Evolutionary conservation across 1,140 invertebrate species (phyloP).

Genomic region (Platyura marginata): DNA sequence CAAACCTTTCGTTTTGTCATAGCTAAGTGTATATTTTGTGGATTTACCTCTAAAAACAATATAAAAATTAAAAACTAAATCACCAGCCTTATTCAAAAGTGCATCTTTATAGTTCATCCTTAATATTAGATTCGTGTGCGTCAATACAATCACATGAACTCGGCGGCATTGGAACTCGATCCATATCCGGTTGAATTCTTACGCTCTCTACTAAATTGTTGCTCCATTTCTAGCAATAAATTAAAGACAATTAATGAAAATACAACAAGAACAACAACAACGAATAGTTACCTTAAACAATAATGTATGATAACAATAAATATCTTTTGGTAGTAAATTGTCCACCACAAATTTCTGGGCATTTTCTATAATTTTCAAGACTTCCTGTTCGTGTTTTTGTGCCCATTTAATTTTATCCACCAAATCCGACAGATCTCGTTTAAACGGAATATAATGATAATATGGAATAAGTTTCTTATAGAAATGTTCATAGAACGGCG

Average conservation of each 20-base stretch:
- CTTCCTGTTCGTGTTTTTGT: conserved; percentile 52
- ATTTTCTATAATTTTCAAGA: conserved; percentile 45
- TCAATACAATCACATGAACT: conserved; percentile 26
- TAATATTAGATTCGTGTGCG: too few relatives aligned
- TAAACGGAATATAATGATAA: conserved; percentile 71
- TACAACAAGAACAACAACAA: neutral
- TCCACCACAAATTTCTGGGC: conserved; percentile 55
- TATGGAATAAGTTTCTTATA: conserved; percentile 57
- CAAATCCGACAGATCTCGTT: conserved; percentile 60
- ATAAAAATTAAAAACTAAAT: too few relatives aligned
- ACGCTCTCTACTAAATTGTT: conserved; percentile 40
- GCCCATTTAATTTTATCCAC: conserved; percentile 68
- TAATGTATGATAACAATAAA: conserved; percentile 77
- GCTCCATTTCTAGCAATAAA: conserved; percentile 43
- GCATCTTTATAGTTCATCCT: too few relatives aligned
- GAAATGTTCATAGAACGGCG: conserved; percentile 88
- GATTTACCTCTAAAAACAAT: too few relatives aligned
- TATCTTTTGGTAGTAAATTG: conserved; percentile 64
- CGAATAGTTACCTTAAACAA: conserved; percentile 47
- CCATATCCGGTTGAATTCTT: conserved; percentile 47
- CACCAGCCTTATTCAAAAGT: too few relatives aligned
- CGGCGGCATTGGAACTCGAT: conserved; percentile 43
- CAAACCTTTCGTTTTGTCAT: too few relatives aligned
- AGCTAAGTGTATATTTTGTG: too few relatives aligned
- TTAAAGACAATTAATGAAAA: neutral